These are phyloP conservation scores for Drosophila mauritiana DNA, from an alignment of 1,140 invertebrate genomes.

Conservation along the genomic window DNA sequence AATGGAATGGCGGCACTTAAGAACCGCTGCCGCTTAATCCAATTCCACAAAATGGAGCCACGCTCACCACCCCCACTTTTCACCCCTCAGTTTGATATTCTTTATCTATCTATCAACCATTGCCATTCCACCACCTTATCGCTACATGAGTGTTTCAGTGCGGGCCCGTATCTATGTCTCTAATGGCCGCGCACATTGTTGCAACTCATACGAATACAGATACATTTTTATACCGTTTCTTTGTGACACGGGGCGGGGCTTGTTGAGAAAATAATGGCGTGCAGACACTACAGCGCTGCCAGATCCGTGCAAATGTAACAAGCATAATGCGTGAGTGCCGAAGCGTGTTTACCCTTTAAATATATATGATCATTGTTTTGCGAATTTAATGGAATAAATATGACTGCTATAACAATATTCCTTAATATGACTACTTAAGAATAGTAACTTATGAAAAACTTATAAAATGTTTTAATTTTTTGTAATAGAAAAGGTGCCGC, in stretches of 20 bases:
- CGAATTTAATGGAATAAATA: too few relatives aligned
- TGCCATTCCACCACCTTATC: slow-evolving; percentile 28
- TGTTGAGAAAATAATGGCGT: slow-evolving; percentile 26
- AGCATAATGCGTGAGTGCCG: neutral
- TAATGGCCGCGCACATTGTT: slow-evolving; percentile 58
- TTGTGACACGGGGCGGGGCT: slow-evolving; percentile 47
- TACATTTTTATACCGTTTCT: slow-evolving; percentile 28
- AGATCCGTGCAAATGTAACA: slow-evolving; percentile 9
- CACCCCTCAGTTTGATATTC: slow-evolving; percentile 10
- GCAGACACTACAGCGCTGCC: slow-evolving; percentile 25
- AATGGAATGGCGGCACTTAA: slow-evolving; percentile 76
- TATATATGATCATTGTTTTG: too few relatives aligned
- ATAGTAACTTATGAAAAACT: too few relatives aligned
- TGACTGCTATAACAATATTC: too few relatives aligned
- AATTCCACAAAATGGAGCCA: slow-evolving; percentile 65
- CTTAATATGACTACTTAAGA: too few relatives aligned
- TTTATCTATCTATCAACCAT: slow-evolving; percentile 28
- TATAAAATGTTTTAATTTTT: too few relatives aligned
- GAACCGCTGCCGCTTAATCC: slow-evolving; percentile 65
- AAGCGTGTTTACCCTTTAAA: neutral
- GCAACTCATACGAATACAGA: slow-evolving; percentile 40
- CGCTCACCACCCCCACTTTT: slow-evolving; percentile 20
- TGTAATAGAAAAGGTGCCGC: too few relatives aligned
- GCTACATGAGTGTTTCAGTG: neutral
- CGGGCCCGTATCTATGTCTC: slow-evolving; percentile 12